Evolutionary conservation across 2,888 invertebrate species (phyloP).

Genomic region (Caenorhabditis sp.): DNA sequence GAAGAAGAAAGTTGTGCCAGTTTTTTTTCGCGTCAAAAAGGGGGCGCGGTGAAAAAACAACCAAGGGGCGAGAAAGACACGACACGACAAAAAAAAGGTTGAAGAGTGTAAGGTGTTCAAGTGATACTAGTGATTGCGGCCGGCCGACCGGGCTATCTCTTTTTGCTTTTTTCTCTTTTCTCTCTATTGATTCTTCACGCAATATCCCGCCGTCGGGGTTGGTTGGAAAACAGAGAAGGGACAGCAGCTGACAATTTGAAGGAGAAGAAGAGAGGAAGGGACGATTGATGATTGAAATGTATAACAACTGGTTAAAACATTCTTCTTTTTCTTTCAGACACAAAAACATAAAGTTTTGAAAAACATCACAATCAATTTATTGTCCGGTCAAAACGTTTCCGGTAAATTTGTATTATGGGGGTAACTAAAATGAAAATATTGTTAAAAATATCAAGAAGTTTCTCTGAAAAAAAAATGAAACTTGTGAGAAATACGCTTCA

Average conservation of each 20-base stretch:
- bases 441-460: too few relatives aligned
- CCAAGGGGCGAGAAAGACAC: conserved; percentile 13
- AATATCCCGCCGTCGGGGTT: conserved; percentile 3
- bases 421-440: too few relatives aligned
- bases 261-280: conserved; percentile 8
- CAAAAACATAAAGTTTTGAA: conserved; percentile 2
- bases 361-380: neutral
- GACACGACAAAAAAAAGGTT: conserved; percentile 7
- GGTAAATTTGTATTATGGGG: neutral
- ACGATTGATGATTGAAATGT: conserved; percentile 16
- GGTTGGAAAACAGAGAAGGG: conserved; percentile 11
- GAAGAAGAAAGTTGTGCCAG: conserved; percentile 4
- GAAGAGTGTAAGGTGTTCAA: conserved; percentile 23
- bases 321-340: neutral
- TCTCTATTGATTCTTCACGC: conserved; percentile 4
- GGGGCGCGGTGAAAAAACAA: conserved; percentile 11
- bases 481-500: too few relatives aligned
- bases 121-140: conserved; percentile 35
- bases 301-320: conserved; percentile 21
- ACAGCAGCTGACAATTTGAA: conserved; percentile 26
- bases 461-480: too few relatives aligned
- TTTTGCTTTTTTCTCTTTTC: conserved; percentile 1
- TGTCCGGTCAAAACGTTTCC: neutral
- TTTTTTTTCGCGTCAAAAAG: conserved; percentile 7
- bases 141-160: conserved; percentile 20